Conservation (phyloP, 2,113 vertebrate species). For the Corythoichthys haematopterus region DNA sequence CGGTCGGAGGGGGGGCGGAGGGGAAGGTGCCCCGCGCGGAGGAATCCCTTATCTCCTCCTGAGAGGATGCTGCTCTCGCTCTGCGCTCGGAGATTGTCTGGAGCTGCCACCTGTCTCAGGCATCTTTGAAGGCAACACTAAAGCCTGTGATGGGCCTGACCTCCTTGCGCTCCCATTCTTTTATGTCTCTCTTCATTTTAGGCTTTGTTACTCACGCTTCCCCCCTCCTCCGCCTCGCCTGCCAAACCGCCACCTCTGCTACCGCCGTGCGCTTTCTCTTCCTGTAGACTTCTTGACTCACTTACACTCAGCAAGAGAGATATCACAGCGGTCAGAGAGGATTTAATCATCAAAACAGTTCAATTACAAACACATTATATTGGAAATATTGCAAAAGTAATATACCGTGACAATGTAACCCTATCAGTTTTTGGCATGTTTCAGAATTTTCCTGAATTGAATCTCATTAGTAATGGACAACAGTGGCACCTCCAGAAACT, state of each 20-base stretch:
- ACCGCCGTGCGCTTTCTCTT: conserved; percentile 23
- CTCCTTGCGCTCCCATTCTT: conserved; percentile 94
- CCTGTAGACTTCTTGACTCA: background rate
- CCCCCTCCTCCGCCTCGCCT: conserved; percentile 35
- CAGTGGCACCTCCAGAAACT: too few species aligned
- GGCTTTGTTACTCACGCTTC: conserved; percentile 86
- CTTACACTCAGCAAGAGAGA: background rate
- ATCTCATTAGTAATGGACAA: background rate
- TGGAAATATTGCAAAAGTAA: background rate
- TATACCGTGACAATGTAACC: background rate
- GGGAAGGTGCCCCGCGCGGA: conserved; percentile 77
- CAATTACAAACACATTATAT: background rate
- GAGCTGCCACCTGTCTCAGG: conserved; percentile 98
- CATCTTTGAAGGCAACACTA: conserved; percentile 97
- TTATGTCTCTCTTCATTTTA: conserved; percentile 98
- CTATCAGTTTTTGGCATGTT: too few species aligned
- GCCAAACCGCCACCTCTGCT: conserved; percentile 33
- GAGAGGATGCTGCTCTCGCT: conserved; percentile 74
- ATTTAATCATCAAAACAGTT: conserved; percentile 59
- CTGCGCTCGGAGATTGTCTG: conserved; percentile 88
- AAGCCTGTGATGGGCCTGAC: conserved; percentile 97
- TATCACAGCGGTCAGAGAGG: conserved; percentile 40
- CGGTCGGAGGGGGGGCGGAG: conserved; percentile 26
- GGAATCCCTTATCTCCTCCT: conserved; percentile 93
- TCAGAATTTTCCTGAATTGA: too few species aligned